These are phyloP conservation scores for Tyto alba DNA, from an alignment of 2,113 vertebrate genomes.

Conservation along the genomic window DNA sequence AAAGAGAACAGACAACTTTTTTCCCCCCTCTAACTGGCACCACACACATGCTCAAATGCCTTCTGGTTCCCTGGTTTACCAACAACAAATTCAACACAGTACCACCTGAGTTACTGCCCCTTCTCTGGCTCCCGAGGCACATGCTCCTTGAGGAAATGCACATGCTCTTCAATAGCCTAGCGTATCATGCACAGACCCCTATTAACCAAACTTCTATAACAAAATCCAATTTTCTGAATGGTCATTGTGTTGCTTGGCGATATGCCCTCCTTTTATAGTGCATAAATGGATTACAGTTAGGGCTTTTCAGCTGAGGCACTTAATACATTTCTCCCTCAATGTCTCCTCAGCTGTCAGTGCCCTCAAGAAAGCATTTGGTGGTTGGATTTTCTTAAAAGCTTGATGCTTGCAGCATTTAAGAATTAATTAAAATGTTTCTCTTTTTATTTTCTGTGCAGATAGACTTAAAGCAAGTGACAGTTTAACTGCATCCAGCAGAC, in stretches of 20 bases:
- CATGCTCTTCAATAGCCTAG: background rate
- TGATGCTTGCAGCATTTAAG: background rate
- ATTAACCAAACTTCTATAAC: background rate
- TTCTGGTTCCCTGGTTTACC: background rate
- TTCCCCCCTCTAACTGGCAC: background rate
- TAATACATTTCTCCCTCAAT: background rate
- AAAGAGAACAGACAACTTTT: background rate
- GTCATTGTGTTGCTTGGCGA: background rate
- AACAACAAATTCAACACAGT: background rate
- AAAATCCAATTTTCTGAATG: background rate
- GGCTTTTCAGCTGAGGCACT: background rate
- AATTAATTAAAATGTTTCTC: background rate
- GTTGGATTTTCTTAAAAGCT: constrained; percentile 28
- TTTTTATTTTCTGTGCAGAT: constrained; percentile 1
- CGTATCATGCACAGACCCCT: background rate
- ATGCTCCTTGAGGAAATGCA: background rate
- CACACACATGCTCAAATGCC: background rate
- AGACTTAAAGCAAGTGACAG: background rate
- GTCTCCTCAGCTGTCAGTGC: background rate
- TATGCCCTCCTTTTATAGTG: background rate
- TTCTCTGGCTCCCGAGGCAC: background rate
- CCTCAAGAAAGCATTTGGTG: constrained; percentile 17
- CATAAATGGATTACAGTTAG: background rate
- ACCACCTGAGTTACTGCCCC: background rate
- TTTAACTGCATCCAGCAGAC: background rate